phyloP scores from a whole-genome alignment of 2,888 invertebrate species.

The Copidosoma aretas region DNA sequence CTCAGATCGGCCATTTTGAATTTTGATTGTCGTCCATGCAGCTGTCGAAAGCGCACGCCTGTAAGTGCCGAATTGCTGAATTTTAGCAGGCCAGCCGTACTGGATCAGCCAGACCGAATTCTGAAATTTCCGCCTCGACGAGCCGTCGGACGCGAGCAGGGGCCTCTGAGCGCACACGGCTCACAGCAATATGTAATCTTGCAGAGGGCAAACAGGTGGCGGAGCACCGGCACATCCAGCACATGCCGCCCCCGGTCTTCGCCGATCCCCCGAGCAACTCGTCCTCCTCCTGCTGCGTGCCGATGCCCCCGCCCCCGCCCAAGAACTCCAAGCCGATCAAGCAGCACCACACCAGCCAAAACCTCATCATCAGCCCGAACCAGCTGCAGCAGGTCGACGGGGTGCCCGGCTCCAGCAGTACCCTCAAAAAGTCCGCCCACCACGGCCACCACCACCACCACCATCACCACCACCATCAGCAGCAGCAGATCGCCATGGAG shows the following conservation, averaged over 20 bases:
- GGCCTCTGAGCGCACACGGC: not conserved
- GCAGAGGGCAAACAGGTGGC: constrained; percentile 32
- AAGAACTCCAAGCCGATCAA: constrained; percentile 74
- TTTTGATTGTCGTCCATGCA: constrained; percentile 8
- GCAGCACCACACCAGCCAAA: constrained; percentile 55
- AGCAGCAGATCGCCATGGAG: constrained; percentile 76
- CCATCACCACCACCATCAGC: constrained; percentile 31
- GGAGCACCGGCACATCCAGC: constrained; percentile 77
- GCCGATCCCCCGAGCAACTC: constrained; percentile 76
- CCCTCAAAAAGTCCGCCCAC: constrained; percentile 75
- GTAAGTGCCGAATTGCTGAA: not conserved
- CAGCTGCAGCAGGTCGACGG: constrained; percentile 77
- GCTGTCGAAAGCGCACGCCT: not conserved
- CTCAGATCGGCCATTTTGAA: constrained; percentile 34
- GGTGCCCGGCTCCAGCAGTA: constrained; percentile 73
- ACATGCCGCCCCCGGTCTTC: constrained; percentile 83
- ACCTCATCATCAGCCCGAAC: constrained; percentile 66
- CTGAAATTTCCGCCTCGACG: constrained; percentile 19
- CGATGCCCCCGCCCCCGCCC: constrained; percentile 74
- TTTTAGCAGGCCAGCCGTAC: constrained; percentile 32
- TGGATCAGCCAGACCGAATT: constrained; percentile 39
- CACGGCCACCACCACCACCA: constrained; percentile 51
- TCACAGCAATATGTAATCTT: not conserved
- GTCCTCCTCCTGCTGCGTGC: constrained; percentile 60
- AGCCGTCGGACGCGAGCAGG: constrained; percentile 2